Evolutionary conservation across 2,797 vertebrate species (phyloP), one percentile per base, ranked within the genome.

Genomic region (Myotis daubentonii): DNA sequence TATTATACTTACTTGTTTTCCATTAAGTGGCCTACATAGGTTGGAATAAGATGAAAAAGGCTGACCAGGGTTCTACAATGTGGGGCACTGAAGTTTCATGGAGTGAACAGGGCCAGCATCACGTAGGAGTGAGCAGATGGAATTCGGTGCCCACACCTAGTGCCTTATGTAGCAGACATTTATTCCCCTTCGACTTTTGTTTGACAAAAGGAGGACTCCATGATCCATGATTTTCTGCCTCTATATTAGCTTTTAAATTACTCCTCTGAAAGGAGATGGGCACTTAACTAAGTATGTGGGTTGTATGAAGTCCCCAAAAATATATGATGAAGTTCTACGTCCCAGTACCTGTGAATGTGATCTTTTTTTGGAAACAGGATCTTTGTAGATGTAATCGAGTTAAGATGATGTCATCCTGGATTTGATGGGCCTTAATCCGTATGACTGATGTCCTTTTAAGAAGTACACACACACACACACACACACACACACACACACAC

Each of bases 1-100:
- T 28, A 57, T 28, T 62, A 44, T 9, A 79, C 78, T 53, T 66
- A 68, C 36, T 55, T 36, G 33, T 36, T 36, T 83, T 57, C 49
- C 30, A 55, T 44, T 44, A 82, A 57, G 8, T 49, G 51, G n/a
- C 49, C 23, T 78, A 82, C 66, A 51, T 44, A n/a, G 5, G 55
- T 87, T 68, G n/a, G 57, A 87, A 66, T 78, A 82, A 49, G 15
- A 15, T 85, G 23, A 8, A 49, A 83, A 83, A 68, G 16, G 55
- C 2, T 25, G 25, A 62, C 5, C 19, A 38, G 19, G 16, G 74
- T 84, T 76, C 74, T 87, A 74, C 66, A 41, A 49, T 28, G 15
- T 25, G 53, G 23, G 13, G 19, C 28, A 19, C 44, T 16, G 1
- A 11, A 66, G 38, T 23, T 60, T 20, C 38, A 75, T 13, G 22